phyloP scores from a whole-genome alignment of 2,888 invertebrate species.

The Apotomis turbidana region DNA sequence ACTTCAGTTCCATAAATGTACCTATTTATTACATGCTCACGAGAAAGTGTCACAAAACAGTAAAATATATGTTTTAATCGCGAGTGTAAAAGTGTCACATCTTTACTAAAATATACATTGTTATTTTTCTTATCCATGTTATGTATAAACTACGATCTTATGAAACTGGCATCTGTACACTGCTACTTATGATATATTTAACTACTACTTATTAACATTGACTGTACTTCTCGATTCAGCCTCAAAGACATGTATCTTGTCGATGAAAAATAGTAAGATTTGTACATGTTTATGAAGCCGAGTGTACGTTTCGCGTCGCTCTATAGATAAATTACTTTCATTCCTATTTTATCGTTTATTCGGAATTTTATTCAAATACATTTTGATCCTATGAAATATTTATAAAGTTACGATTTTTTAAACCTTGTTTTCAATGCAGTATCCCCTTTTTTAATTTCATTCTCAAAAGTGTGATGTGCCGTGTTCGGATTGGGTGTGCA shows the following conservation, averaged over 20 bases:
- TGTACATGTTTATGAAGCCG: background rate
- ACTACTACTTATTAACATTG: background rate
- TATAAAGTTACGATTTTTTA: constrained; percentile 39
- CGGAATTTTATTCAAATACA: constrained; percentile 23
- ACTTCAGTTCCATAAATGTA: no score
- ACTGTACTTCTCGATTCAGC: background rate
- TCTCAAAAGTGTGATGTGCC: no score
- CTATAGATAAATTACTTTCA: constrained; percentile 31
- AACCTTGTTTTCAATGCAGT: constrained; percentile 14
- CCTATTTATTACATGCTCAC: no score
- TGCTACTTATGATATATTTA: constrained; percentile 1
- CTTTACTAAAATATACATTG: background rate
- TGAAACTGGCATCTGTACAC: constrained; percentile 11
- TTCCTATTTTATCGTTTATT: constrained; percentile 34
- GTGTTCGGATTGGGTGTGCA: no score
- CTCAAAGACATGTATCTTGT: background rate
- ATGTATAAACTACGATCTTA: constrained; percentile 12
- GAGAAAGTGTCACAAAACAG: background rate
- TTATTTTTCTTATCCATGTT: background rate
- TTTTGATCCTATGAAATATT: constrained; percentile 37
- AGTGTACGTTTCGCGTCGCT: constrained; percentile 16
- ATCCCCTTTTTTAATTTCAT: no score
- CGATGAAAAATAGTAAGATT: background rate
- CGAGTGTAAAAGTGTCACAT: constrained; percentile 3
- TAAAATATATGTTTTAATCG: background rate